Evolutionary conservation across 2,888 invertebrate genomes (phyloP).

Genomic region (Parnassius glacialis): DNA sequence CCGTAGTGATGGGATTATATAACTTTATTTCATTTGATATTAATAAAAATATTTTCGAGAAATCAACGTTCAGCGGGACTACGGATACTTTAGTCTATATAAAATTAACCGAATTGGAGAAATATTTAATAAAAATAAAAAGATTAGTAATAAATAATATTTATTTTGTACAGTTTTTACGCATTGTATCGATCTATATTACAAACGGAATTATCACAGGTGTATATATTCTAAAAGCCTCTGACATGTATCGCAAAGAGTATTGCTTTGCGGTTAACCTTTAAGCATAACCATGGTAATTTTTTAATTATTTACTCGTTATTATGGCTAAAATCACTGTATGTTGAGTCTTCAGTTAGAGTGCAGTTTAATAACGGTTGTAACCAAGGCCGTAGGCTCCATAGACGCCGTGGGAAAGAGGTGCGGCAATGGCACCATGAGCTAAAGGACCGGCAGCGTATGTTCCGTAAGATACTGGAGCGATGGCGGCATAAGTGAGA

Average conservation of each 20-base stretch:
- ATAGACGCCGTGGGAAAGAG: conserved; percentile 19
- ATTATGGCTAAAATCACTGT: no score
- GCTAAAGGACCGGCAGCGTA: conserved; percentile 16
- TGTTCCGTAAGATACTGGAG: conserved; percentile 25
- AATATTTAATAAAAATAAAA: background rate
- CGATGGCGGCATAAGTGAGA: conserved; percentile 35
- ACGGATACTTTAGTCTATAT: no score
- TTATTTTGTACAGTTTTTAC: conserved; percentile 15
- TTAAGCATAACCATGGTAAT: background rate
- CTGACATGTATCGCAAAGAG: conserved; percentile 3
- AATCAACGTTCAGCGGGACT: no score
- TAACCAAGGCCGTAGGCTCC: conserved; percentile 27
- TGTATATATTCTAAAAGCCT: conserved; percentile 5
- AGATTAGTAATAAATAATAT: conserved; percentile 14
- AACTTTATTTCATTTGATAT: no score
- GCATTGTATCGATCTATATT: conserved; percentile 1
- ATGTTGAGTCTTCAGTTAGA: no score
- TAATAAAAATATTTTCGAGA: no score
- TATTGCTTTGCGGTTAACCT: conserved; percentile 6
- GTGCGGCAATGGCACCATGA: conserved; percentile 25
- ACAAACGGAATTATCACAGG: background rate
- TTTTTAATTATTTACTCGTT: background rate
- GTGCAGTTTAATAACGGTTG: conserved; percentile 10
- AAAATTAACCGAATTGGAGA: no score
- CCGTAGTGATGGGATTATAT: no score